These are phyloP conservation scores for Helostoma temminkii DNA, from an alignment of 2,797 vertebrate genomes.

Conservation along the genomic window DNA sequence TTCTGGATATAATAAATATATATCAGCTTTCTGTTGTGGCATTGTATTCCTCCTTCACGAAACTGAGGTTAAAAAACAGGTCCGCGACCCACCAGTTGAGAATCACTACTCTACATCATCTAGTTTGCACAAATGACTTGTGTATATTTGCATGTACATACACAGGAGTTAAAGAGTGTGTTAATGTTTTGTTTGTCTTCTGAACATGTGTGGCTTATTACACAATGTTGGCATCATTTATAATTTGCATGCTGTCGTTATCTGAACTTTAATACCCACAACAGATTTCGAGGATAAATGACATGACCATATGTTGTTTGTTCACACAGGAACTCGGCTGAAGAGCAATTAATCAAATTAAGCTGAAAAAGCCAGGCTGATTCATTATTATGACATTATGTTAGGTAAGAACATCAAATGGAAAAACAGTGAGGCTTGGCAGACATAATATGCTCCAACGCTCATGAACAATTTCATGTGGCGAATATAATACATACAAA, in stretches of 20 bases:
- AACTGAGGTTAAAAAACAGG: too few relatives aligned
- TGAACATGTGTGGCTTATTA: constrained; percentile 57
- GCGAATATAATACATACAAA: neutral
- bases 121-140: constrained; percentile 1
- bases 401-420: constrained; percentile 61
- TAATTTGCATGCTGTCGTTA: constrained; percentile 65
- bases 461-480: constrained; percentile 7
- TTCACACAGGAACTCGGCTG: constrained; percentile 69
- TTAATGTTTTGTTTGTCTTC: constrained; percentile 18
- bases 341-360: constrained; percentile 75
- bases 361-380: constrained; percentile 64
- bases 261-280: constrained; percentile 74
- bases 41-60: too few relatives aligned
- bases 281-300: constrained; percentile 77
- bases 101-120: neutral
- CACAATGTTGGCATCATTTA: constrained; percentile 65
- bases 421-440: constrained; percentile 22
- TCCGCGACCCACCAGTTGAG: too few relatives aligned
- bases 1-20: too few relatives aligned
- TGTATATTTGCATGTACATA: constrained; percentile 1
- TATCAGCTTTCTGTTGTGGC: too few relatives aligned
- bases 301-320: constrained; percentile 73
- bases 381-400: constrained; percentile 75
- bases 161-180: neutral
- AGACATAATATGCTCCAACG: constrained; percentile 37